Percentiles rank a stretch among this genome's conserved stretches.
phyloP scores from a whole-genome alignment of 2,888 invertebrate species.

The Epinotia ramella region DNA sequence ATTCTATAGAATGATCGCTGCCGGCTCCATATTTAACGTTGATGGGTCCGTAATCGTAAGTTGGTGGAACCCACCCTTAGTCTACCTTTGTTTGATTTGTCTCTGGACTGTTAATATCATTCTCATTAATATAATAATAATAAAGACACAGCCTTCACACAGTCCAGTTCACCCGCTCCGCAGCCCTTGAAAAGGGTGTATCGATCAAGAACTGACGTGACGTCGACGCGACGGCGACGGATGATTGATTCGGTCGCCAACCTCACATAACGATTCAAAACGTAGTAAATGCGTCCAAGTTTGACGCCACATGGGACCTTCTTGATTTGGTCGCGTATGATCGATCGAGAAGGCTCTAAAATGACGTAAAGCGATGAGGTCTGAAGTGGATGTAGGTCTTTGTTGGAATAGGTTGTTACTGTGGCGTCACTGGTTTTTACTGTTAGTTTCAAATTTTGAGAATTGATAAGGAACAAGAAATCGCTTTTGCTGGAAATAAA shows the following conservation, averaged over 20 bases:
- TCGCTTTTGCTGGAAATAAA: not conserved
- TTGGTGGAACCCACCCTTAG: no score
- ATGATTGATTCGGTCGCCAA: conserved; percentile 45
- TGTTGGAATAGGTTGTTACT: not conserved
- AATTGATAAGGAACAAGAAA: conserved; percentile 5
- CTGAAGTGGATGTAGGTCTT: not conserved
- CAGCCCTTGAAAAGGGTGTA: conserved; percentile 52
- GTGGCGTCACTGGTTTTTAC: conserved; percentile 16
- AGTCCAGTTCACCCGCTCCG: conserved; percentile 27
- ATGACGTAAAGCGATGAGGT: not conserved
- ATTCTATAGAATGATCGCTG: no score
- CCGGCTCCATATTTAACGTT: no score
- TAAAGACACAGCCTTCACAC: not conserved
- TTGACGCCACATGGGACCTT: not conserved
- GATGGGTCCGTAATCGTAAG: no score
- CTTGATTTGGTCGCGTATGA: not conserved
- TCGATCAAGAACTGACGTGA: conserved; percentile 52
- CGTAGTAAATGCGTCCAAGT: not conserved
- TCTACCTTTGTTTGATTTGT: no score
- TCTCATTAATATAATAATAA: conserved; percentile 4
- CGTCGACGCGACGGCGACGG: conserved; percentile 52
- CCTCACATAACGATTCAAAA: not conserved
- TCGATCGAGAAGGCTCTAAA: not conserved
- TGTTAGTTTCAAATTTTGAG: conserved; percentile 3
- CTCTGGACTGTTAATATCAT: not conserved